A percentile compares a stretch with the other conserved stretches of the same genome.
Evolutionary conservation across 2,888 invertebrate genomes (phyloP).

Genomic region (Amaurobius ferox): DNA sequence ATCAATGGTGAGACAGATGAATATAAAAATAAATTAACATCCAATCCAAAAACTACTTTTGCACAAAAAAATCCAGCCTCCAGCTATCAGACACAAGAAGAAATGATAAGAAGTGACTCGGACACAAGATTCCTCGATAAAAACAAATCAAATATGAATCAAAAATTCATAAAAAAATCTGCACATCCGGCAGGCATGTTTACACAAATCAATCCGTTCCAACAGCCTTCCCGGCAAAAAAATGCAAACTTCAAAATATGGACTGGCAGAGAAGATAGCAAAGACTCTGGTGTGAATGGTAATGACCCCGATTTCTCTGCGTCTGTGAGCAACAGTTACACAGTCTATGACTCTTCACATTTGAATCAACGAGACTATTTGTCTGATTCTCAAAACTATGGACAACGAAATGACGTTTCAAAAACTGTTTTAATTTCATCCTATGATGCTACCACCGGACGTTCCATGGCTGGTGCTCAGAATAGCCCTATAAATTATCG

Average conservation of each 20-base stretch:
- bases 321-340: constrained; percentile 2
- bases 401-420: constrained; percentile 6
- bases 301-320: neutral
- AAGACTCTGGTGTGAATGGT: neutral
- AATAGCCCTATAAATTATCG: neutral
- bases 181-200: constrained; percentile 56
- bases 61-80: neutral
- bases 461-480: neutral
- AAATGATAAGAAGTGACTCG: neutral
- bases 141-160: constrained; percentile 6
- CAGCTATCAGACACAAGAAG: neutral
- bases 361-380: neutral
- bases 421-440: constrained; percentile 25
- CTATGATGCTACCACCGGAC: constrained; percentile 11
- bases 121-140: neutral
- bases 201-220: constrained; percentile 67
- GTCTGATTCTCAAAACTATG: neutral
- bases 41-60: neutral
- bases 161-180: constrained; percentile 30
- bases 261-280: constrained; percentile 11
- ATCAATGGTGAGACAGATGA: constrained; percentile 23
- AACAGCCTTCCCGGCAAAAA: constrained; percentile 37
- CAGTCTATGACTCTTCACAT: constrained; percentile 17
- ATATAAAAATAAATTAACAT: neutral
- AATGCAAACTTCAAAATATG: constrained; percentile 17